phyloP scores from a whole-genome alignment of 2,888 invertebrate genomes.

The Cancer borealis region DNA sequence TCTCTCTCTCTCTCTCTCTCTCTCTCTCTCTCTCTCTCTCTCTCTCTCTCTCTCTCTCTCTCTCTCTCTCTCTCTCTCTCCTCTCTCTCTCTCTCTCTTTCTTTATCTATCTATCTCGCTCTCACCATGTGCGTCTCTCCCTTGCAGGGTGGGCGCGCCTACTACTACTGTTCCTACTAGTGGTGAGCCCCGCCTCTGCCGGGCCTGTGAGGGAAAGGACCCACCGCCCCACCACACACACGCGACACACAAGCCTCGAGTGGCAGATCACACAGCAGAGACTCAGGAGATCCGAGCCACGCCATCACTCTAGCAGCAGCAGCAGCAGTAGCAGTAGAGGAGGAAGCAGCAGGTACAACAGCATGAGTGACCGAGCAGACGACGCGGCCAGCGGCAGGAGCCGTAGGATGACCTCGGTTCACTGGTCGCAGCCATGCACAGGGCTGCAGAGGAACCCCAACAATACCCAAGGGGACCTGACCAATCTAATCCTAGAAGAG shows the following conservation, averaged over 20 bases:
- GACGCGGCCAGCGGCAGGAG: conserved; percentile 53
- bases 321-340: not conserved
- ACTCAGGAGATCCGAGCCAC: conserved; percentile 26
- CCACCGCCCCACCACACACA: not conserved
- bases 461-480: conserved; percentile 40
- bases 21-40: not conserved
- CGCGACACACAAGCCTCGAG: conserved; percentile 28
- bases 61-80: not conserved
- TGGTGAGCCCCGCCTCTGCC: conserved; percentile 58
- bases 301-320: not conserved
- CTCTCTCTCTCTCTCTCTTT: not conserved
- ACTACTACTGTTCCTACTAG: conserved; percentile 46
- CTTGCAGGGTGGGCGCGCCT: conserved; percentile 52
- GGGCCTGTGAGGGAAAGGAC: conserved; percentile 50
- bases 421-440: conserved; percentile 63
- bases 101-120: not conserved
- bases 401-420: not conserved
- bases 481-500: conserved; percentile 30
- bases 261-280: conserved; percentile 38
- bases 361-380: conserved; percentile 50
- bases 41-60: not conserved
- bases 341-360: conserved; percentile 31
- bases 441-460: conserved; percentile 25
- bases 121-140: not conserved
- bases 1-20: not conserved